Percentiles rank a stretch among this genome's conserved stretches.
Evolutionary conservation across 2,797 vertebrate species (phyloP).

Genomic region (Lepus townsendii): DNA sequence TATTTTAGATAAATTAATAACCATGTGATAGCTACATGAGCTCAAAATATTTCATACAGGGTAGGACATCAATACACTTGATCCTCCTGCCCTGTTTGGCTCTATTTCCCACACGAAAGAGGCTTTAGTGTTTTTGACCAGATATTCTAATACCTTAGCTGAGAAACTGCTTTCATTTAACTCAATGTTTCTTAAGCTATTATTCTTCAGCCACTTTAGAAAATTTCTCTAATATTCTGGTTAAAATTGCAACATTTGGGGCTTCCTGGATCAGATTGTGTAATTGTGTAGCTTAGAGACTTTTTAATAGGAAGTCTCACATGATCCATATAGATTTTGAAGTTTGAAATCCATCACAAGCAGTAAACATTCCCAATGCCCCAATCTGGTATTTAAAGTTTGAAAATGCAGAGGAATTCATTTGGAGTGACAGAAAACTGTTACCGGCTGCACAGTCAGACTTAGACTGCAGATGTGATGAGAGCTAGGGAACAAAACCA

Average conservation of each 20-base stretch:
- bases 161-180: neutral
- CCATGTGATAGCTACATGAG: neutral
- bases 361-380: neutral
- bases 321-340: neutral
- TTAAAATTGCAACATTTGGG: neutral
- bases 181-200: neutral
- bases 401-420: neutral
- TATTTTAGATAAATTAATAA: neutral
- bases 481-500: neutral
- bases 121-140: neutral
- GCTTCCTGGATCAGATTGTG: neutral
- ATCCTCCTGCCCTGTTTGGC: rapidly evolving
- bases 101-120: neutral
- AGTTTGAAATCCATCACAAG: neutral
- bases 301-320: neutral
- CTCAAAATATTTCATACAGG: neutral
- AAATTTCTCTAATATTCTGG: neutral
- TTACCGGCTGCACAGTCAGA: neutral
- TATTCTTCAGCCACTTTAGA: neutral
- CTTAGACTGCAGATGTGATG: neutral
- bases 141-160: neutral
- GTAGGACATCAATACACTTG: neutral
- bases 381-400: neutral
- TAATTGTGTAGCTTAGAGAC: neutral
- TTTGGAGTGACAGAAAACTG: neutral